Conservation (phyloP, 1,140 invertebrate genomes). For the Pseudomyrmex dendroicus region DNA sequence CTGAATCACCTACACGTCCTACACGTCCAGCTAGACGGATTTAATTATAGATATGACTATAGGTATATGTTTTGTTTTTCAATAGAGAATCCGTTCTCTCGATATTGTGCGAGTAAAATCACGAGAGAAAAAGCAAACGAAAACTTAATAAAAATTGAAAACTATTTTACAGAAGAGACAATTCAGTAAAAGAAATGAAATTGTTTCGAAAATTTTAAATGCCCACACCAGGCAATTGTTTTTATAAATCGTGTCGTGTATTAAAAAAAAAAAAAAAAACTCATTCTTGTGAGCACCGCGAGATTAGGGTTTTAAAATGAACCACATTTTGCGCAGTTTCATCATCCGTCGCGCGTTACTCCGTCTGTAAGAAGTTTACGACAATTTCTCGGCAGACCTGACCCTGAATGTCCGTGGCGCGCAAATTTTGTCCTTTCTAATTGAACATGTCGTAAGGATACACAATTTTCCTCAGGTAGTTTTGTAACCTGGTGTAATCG, state of each 20-base stretch:
- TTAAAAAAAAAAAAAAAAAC: background rate
- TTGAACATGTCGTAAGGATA: constrained; percentile 8
- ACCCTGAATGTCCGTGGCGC: no score
- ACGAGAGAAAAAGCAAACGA: no score
- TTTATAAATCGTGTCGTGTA: background rate
- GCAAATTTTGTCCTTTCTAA: constrained; percentile 24
- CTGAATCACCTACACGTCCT: constrained; percentile 41
- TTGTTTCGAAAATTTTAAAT: background rate
- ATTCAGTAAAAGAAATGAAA: background rate
- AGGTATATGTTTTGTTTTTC: background rate
- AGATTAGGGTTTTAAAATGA: background rate
- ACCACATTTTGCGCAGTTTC: background rate
- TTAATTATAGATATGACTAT: constrained; percentile 56
- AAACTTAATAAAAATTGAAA: background rate
- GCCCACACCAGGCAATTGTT: background rate
- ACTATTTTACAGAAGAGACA: background rate
- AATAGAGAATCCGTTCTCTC: no score
- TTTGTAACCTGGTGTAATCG: background rate
- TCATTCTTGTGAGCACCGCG: background rate
- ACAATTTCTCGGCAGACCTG: background rate
- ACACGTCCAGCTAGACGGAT: constrained; percentile 59
- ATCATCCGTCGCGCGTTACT: background rate
- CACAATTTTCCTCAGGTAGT: background rate
- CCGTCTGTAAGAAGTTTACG: background rate
- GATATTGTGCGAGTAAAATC: no score